phyloP scores from a whole-genome alignment of 2,113 vertebrate genomes.

The Stigmatopora nigra region DNA sequence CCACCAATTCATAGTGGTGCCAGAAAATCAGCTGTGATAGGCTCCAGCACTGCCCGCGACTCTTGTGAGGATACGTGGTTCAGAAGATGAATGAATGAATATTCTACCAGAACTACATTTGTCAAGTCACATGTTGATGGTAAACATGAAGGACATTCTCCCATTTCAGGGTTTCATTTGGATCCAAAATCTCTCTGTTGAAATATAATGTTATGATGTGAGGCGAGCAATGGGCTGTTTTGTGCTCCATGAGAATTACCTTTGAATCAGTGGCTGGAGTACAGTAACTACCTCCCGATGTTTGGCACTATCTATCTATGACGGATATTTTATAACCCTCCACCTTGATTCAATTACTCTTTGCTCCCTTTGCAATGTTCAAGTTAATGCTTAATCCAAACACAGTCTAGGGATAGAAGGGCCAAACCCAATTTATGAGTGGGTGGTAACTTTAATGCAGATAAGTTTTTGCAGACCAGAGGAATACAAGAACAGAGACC shows the following conservation, averaged over 20 bases:
- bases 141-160: no score
- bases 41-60: no score
- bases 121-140: no score
- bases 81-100: no score
- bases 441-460: slow-evolving; percentile 29
- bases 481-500: slow-evolving; percentile 12
- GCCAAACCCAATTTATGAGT: slow-evolving; percentile 53
- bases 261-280: slow-evolving; percentile 36
- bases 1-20: no score
- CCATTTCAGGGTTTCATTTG: no score
- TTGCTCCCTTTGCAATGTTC: slow-evolving; percentile 35
- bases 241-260: slow-evolving; percentile 30
- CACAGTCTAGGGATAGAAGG: slow-evolving; percentile 27
- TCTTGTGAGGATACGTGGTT: no score
- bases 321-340: slow-evolving; percentile 39
- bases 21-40: no score
- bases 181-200: neutral
- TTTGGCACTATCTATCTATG: slow-evolving; percentile 27
- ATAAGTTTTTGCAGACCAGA: slow-evolving; percentile 14
- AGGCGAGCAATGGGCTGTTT: neutral
- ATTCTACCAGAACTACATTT: no score
- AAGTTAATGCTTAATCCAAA: slow-evolving; percentile 69
- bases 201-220: slow-evolving; percentile 8
- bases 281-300: slow-evolving; percentile 59
- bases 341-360: slow-evolving; percentile 27